Evolutionary conservation across 2,797 vertebrate genomes (phyloP), one percentile per base, ranked within the genome.

Genomic region (Tinamus major): DNA sequence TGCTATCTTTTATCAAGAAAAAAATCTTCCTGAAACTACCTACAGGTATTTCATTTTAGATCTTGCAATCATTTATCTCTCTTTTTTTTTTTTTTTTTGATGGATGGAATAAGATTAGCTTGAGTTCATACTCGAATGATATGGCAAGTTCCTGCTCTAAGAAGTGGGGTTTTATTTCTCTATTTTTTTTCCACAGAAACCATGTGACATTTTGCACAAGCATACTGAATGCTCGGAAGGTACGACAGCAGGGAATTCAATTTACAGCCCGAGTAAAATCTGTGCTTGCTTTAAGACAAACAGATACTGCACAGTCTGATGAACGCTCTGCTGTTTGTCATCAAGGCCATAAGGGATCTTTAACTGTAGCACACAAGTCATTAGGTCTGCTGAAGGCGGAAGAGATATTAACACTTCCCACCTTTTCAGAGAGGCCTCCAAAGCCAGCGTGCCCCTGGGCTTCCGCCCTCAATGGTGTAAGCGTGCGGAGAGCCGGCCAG

Each of bases 81-180:
- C 15, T 95, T 95, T 88, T 49, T 87, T 79, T 20, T 79, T 89
- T 92, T 55, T 87, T 95, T 95, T 89, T 53, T 85, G 71, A 80
- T 14, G 62, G 86, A 93, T 74, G 80, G 33, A 94, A 1, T 3
- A 61, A 92, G 87, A 92, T 92, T 70, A 90, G 82, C 79, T 81
- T 78, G 79, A 68, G 65, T 92, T 93, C 91, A 87, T 82, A 61
- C 85, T 92, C 93, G 89, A 90, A 71, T 91, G 87, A 78, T 71
- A 95, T 15, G 83, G 92, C 96, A 95, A 90, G 92, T 94, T 95
- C 89, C 93, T 26, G 37, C 6, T 15, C 31, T 44, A 65, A 97
- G 91, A 92, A 90, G 78, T 75, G 70, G 79, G 21, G 59, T 19
- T 96, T 94, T 94, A 80, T 90, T 96, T 92, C 75, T 62, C 49